These are phyloP conservation scores for Amniataba percoides DNA, from an alignment of 2,797 vertebrate genomes.

Conservation along the genomic window DNA sequence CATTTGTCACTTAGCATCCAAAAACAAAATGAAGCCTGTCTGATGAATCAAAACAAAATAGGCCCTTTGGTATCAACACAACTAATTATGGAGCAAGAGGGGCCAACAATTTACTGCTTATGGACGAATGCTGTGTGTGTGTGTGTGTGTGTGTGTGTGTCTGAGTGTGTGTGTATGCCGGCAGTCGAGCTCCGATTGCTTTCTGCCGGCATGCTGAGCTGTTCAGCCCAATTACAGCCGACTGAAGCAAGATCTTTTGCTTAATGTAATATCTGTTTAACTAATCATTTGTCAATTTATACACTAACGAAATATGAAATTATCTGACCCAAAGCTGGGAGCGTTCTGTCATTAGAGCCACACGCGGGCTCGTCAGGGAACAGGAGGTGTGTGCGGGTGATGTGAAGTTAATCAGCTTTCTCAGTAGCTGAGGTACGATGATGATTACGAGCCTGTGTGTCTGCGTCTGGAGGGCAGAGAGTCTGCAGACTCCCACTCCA, in stretches of 20 bases:
- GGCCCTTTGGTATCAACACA: constrained; percentile 36
- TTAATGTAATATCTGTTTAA: constrained; percentile 43
- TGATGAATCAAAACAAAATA: constrained; percentile 37
- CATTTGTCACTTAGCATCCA: constrained; percentile 43
- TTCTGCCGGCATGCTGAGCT: constrained; percentile 3
- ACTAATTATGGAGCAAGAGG: constrained; percentile 49
- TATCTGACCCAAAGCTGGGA: constrained; percentile 3
- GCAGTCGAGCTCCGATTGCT: constrained; percentile 24
- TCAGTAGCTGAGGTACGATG: constrained; percentile 9
- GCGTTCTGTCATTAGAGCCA: constrained; percentile 21
- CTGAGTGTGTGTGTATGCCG: background rate
- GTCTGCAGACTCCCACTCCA: background rate
- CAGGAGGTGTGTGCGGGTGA: background rate
- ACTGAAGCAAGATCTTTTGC: constrained; percentile 33
- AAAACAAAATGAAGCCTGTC: constrained; percentile 44
- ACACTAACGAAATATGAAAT: constrained; percentile 41
- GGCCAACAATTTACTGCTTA: constrained; percentile 43
- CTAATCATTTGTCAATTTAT: constrained; percentile 41
- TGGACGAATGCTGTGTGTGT: constrained; percentile 15
- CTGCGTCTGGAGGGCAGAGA: constrained; percentile 5
- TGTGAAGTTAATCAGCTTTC: constrained; percentile 26
- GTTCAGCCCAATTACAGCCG: constrained; percentile 53
- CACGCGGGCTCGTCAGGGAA: background rate
- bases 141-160: constrained; percentile 33
- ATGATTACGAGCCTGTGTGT: background rate